These are phyloP conservation scores for Geotrupes spiniger DNA, from an alignment of 2,888 invertebrate genomes.

Conservation along the genomic window DNA sequence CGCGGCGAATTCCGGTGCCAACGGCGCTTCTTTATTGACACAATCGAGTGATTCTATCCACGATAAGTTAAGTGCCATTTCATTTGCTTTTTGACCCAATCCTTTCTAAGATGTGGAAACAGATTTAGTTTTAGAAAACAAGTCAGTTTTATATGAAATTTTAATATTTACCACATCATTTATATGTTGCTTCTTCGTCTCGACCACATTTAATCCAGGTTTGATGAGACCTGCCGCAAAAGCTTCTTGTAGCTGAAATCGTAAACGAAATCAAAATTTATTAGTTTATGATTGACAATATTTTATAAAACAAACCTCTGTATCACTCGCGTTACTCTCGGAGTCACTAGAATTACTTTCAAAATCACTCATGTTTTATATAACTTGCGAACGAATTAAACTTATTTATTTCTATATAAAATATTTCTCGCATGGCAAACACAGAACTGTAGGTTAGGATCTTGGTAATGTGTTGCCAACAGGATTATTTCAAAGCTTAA, in stretches of 20 bases:
- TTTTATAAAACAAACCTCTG: conserved; percentile 33
- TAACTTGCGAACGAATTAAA: too few relatives aligned
- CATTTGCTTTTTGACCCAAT: conserved; percentile 67
- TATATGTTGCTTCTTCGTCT: conserved; percentile 57
- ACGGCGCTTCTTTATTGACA: conserved; percentile 70
- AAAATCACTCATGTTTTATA: conserved; percentile 15
- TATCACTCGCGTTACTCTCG: conserved; percentile 39
- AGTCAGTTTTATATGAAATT: background rate
- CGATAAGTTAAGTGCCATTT: conserved; percentile 68
- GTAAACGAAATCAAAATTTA: conserved; percentile 11
- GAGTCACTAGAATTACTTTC: conserved; percentile 34
- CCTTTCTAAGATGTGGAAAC: conserved; percentile 49
- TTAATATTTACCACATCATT: conserved; percentile 70
- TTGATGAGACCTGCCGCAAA: conserved; percentile 82
- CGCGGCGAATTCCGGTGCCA: conserved; percentile 80
- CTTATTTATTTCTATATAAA: too few relatives aligned
- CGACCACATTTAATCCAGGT: conserved; percentile 77
- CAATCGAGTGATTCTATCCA: conserved; percentile 88
- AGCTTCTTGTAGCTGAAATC: conserved; percentile 79
- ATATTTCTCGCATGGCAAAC: too few relatives aligned
- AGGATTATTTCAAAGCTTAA: too few relatives aligned
- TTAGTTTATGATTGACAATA: background rate
- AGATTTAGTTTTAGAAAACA: conserved; percentile 6
- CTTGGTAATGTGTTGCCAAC: too few relatives aligned
- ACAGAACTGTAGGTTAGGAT: too few relatives aligned